Conservation (phyloP, 1,140 invertebrate genomes). For the Popillia japonica region DNA sequence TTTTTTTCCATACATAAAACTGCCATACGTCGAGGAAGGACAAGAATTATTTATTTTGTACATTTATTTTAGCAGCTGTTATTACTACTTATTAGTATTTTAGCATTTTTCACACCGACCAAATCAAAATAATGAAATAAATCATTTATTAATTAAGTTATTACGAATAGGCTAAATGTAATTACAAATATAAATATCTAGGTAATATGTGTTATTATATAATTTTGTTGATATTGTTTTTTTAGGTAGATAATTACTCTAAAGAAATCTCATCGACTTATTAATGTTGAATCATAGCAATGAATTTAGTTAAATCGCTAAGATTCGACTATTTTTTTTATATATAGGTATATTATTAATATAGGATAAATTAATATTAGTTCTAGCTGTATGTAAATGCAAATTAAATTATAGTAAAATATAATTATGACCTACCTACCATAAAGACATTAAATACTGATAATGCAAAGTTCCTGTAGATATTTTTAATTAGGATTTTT, state of each 20-base stretch:
- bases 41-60: conserved; percentile 9
- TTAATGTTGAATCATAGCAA: not conserved
- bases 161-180: not conserved
- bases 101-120: conserved; percentile 9
- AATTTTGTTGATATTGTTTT: conserved; percentile 14
- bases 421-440: conserved; percentile 3
- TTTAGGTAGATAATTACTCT: not conserved
- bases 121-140: conserved; percentile 7
- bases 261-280: conserved; percentile 25
- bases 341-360: not conserved
- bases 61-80: not conserved
- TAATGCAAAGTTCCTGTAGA: conserved; percentile 21
- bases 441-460: conserved; percentile 25
- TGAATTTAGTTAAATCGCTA: too few relatives aligned
- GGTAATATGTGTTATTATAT: not conserved
- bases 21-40: not conserved
- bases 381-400: not conserved
- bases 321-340: too few relatives aligned
- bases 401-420: not conserved
- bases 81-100: not conserved
- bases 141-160: not conserved
- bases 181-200: not conserved
- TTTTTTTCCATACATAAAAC: conserved; percentile 1
- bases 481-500: conserved; percentile 21
- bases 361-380: not conserved